Evolutionary conservation across 2,888 invertebrate species (phyloP), one percentile per base, ranked within the genome.

Genomic region (Phyllotreta cruciferae): DNA sequence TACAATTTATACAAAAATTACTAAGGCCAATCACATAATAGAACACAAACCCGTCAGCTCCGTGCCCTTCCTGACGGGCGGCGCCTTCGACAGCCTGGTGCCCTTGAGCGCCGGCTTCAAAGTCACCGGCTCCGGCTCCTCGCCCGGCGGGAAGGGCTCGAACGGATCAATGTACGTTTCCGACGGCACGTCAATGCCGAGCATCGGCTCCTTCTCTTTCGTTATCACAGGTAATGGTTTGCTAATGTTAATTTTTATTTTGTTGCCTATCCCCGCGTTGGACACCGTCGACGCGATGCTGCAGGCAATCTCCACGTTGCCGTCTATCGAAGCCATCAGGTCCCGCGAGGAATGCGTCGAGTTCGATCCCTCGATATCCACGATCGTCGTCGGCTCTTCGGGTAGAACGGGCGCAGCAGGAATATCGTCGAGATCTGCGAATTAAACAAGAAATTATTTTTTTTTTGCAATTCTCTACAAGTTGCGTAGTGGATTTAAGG

Each of bases 41-140:
- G 91, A 89, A 83, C 95, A 95, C 71, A 95, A 83, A 36, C 92
- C 94, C 0, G 94, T 94, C 13, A 93, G 84, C 78, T 95, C 94
- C 66, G 84, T 86, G 36, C 94, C 94, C 78, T 87, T 90, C 62
- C 85, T 83, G 45, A 91, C 85, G 0, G 89, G 88, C 2, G 92
- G 90, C 71, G 90, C 85, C 73, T 88, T 86, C 68, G 87, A 88
- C 54, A 95, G 83, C 69, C 86, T 85, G 44, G 88, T 83, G 56
- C 88, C 88, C 69, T 84, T 83, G 42, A 94, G 79, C 6, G 84
- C 81, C 0, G 90, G 88, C 79, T 94, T 93, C 45, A 88, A 74
- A 37, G 80, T 82, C 66, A 85, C 84, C 66, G 86, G 85, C 54
- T 80, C 75, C 3, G 80, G 81, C 71, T 81, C 81, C 69, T 87